Conservation (phyloP, 2,113 vertebrate species). For the Rhinogobius similis region DNA sequence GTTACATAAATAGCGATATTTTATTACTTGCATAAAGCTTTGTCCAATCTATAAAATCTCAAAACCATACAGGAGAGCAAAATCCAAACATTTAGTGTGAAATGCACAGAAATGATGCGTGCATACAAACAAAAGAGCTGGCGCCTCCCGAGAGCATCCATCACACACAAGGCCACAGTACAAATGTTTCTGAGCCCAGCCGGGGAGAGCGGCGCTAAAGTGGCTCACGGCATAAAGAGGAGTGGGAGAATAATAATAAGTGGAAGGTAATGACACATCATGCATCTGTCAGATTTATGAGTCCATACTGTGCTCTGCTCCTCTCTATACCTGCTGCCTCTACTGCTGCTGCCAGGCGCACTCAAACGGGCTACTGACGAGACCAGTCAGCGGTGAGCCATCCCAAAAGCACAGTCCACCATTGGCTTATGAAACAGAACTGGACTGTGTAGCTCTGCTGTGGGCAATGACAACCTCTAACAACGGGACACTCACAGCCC, state of each 20-base stretch:
- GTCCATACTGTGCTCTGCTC: slow-evolving; percentile 40
- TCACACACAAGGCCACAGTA: slow-evolving; percentile 56
- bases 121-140: slow-evolving; percentile 43
- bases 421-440: slow-evolving; percentile 21
- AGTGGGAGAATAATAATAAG: slow-evolving; percentile 69
- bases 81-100: slow-evolving; percentile 25
- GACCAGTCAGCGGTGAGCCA: slow-evolving; percentile 59
- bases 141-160: slow-evolving; percentile 56
- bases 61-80: slow-evolving; percentile 10
- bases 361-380: slow-evolving; percentile 47
- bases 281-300: slow-evolving; percentile 70
- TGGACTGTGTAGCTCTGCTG: slow-evolving; percentile 28
- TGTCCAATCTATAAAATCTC: background rate
- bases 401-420: slow-evolving; percentile 38
- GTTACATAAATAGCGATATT: background rate
- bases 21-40: background rate
- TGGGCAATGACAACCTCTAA: slow-evolving; percentile 45
- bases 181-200: slow-evolving; percentile 54
- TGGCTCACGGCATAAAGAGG: slow-evolving; percentile 53
- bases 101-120: slow-evolving; percentile 21
- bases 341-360: slow-evolving; percentile 17
- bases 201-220: slow-evolving; percentile 45
- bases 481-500: slow-evolving; percentile 29
- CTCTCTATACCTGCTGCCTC: slow-evolving; percentile 46
- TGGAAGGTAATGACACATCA: slow-evolving; percentile 67